These are phyloP conservation scores for Morbakka virulenta DNA, from an alignment of 30 jellyfish, hydroid and myxozoan species.

Conservation along the genomic window DNA sequence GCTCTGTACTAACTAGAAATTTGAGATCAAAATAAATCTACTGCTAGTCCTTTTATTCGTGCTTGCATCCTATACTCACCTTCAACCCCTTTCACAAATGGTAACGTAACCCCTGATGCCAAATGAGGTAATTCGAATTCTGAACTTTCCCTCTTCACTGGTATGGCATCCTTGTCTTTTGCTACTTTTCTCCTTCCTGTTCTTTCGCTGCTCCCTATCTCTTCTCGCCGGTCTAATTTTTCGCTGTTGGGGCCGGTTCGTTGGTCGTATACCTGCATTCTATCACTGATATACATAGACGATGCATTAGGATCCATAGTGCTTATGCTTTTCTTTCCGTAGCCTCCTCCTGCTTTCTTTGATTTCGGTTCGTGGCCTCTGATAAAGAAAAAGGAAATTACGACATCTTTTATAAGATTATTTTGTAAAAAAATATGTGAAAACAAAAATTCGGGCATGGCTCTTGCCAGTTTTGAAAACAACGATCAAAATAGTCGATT, in stretches of 20 bases:
- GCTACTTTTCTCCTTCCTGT: slow-evolving; percentile 7
- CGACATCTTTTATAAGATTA: too few species aligned
- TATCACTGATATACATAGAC: too few species aligned
- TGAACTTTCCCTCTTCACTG: slow-evolving; percentile 6
- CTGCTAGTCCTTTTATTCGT: too few species aligned
- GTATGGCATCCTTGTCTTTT: slow-evolving; percentile 33
- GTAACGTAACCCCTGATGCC: slow-evolving; percentile 70
- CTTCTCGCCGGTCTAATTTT: slow-evolving; percentile 15
- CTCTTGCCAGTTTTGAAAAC: not conserved
- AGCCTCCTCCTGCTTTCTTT: slow-evolving; percentile 40
- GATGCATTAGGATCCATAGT: too few species aligned
- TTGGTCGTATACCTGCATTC: too few species aligned
- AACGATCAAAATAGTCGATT: not conserved
- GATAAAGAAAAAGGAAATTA: not conserved
- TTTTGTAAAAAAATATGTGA: too few species aligned
- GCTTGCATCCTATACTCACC: slow-evolving; percentile 42
- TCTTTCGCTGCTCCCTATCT: slow-evolving; percentile 26
- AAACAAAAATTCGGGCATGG: too few species aligned
- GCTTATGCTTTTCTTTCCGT: slow-evolving; percentile 22
- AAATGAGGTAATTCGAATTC: slow-evolving; percentile 71
- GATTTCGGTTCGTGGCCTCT: slow-evolving; percentile 47
- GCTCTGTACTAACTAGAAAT: too few species aligned
- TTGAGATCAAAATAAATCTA: too few species aligned
- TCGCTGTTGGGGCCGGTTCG: not conserved
- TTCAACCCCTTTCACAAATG: slow-evolving; percentile 79